These are phyloP conservation scores for Acanthis flammea DNA, from an alignment of 2,797 vertebrate species.

Conservation along the genomic window DNA sequence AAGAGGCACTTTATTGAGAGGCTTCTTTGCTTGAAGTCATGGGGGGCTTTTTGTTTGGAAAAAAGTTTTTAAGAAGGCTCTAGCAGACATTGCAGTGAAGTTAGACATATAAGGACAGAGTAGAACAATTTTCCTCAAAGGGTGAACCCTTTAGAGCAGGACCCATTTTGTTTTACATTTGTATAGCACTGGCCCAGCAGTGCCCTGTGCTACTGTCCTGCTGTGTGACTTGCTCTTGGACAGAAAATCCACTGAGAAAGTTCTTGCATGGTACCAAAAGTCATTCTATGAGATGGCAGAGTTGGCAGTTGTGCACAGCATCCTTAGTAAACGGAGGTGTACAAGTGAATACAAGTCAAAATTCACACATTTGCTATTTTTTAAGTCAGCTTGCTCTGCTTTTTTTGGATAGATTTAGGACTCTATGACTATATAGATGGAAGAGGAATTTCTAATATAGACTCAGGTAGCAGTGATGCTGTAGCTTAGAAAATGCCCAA, in stretches of 20 bases:
- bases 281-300: not conserved
- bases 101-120: conserved; percentile 9
- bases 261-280: not conserved
- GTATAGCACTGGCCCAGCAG: not conserved
- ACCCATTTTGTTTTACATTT: not conserved
- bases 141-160: not conserved
- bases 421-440: not conserved
- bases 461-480: not conserved
- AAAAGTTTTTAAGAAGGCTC: not conserved
- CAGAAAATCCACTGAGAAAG: not conserved
- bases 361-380: not conserved
- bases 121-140: not conserved
- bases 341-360: not conserved
- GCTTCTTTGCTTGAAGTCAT: not conserved
- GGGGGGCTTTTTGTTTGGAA: not conserved
- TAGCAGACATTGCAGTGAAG: not conserved
- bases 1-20: not conserved
- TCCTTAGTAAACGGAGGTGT: not conserved
- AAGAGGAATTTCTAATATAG: not conserved
- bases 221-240: not conserved
- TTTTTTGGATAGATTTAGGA: not conserved
- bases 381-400: not conserved
- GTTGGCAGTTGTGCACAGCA: not conserved
- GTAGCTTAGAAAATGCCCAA: not conserved
- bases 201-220: not conserved